A percentile compares a stretch with the other conserved stretches of the same genome.
These are phyloP conservation scores for Chelonus insularis DNA, from an alignment of 1,140 invertebrate genomes.

Conservation along the genomic window DNA sequence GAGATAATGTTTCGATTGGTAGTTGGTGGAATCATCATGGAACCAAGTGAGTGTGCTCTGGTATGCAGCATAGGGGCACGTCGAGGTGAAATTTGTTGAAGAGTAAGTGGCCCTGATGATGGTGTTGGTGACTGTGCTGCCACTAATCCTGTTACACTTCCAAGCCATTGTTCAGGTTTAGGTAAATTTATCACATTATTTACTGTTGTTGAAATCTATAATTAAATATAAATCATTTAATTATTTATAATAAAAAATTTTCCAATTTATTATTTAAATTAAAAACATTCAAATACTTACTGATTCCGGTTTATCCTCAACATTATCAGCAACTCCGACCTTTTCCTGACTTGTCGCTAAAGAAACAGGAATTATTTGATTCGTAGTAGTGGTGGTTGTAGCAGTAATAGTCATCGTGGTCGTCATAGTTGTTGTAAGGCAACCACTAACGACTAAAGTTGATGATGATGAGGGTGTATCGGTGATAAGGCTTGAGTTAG, in stretches of 20 bases:
- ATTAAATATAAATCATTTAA: no score
- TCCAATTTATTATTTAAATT: neutral
- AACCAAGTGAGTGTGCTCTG: conserved; percentile 65
- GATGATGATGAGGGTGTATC: conserved; percentile 52
- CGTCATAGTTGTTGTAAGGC: conserved; percentile 47
- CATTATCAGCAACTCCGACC: neutral
- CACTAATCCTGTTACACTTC: conserved; percentile 67
- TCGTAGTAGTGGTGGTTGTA: conserved; percentile 28
- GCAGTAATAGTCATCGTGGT: conserved; percentile 42
- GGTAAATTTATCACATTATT: conserved; percentile 58
- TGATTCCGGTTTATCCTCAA: neutral
- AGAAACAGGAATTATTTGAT: conserved; percentile 35
- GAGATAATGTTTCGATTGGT: conserved; percentile 40
- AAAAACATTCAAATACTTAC: neutral
- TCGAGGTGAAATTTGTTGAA: conserved; percentile 37
- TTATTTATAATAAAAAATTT: no score
- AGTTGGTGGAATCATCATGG: conserved; percentile 50
- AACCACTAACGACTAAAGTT: conserved; percentile 42
- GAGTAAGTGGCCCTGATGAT: conserved; percentile 30
- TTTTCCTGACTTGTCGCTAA: conserved; percentile 30
- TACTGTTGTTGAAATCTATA: no score
- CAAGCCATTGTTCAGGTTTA: conserved; percentile 78
- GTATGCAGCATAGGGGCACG: conserved; percentile 66
- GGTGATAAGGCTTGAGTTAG: neutral
- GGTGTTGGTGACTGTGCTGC: conserved; percentile 42